Percentiles rank a stretch among this genome's conserved stretches.
Conservation (phyloP, 2,797 vertebrate species). For the Ceryle rudis region DNA sequence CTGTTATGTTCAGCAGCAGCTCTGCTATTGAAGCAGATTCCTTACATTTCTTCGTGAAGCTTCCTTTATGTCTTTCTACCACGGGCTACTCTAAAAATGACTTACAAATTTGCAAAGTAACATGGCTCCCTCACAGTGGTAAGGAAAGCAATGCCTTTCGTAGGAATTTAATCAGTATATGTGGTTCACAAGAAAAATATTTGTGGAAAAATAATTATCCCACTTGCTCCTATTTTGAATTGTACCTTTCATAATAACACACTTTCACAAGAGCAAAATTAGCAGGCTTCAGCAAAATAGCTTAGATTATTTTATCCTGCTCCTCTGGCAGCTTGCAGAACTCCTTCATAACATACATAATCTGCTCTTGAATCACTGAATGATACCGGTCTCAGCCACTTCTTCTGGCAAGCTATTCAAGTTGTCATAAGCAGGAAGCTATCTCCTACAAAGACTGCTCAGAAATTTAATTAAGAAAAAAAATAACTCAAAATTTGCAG, state of each 20-base stretch:
- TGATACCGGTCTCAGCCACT: not conserved
- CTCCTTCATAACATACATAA: not conserved
- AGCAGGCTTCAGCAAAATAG: not conserved
- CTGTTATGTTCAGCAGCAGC: not conserved
- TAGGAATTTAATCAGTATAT: not conserved
- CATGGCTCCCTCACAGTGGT: not conserved
- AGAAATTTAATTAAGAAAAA: not conserved
- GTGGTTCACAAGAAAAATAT: not conserved
- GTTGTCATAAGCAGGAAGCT: not conserved
- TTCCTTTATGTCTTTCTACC: not conserved
- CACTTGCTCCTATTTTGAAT: not conserved
- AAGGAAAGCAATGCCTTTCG: not conserved
- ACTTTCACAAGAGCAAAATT: not conserved
- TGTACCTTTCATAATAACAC: not conserved
- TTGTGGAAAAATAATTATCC: not conserved
- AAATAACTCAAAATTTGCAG: not conserved
- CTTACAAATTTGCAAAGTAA: too few relatives aligned
- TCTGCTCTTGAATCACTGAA: not conserved
- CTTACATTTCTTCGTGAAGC: not conserved
- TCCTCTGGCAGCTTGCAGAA: not conserved
- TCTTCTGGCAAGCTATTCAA: not conserved
- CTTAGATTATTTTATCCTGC: not conserved
- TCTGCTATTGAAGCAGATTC: not conserved
- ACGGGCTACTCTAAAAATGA: too few relatives aligned
- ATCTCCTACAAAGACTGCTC: not conserved